A percentile compares a stretch with the other conserved stretches of the same genome.
Evolutionary conservation across 2,113 vertebrate species (phyloP).

Genomic region (Pterophyllum scalare): DNA sequence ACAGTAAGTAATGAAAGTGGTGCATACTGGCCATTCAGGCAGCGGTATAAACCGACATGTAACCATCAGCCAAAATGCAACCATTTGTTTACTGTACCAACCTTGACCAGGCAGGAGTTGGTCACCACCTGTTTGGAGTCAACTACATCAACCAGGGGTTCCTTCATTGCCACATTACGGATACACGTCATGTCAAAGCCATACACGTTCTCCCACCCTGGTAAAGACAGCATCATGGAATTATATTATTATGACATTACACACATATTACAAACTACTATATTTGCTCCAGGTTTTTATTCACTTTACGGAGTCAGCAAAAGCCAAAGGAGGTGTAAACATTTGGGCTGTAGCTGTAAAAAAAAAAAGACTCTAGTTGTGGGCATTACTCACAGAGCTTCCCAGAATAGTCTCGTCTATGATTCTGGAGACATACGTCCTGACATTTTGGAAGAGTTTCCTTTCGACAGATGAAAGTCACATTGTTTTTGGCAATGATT

Average conservation of each 20-base stretch:
- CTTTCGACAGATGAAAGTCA: conserved; percentile 39
- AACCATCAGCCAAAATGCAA: background rate
- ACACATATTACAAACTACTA: conserved; percentile 3
- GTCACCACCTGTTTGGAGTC: conserved; percentile 98
- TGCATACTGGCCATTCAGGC: background rate
- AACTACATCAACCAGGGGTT: conserved; percentile 96
- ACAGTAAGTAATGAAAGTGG: background rate
- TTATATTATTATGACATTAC: background rate
- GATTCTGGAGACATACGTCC: background rate
- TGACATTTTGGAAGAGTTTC: background rate
- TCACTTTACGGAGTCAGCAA: background rate
- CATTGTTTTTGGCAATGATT: conserved; percentile 1
- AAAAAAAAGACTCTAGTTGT: background rate
- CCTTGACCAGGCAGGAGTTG: conserved; percentile 97
- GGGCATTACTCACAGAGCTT: background rate
- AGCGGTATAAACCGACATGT: background rate
- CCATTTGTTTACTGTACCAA: conserved; percentile 67
- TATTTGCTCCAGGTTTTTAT: background rate
- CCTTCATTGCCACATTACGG: conserved; percentile 96
- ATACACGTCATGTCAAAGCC: conserved; percentile 99
- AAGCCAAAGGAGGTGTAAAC: background rate
- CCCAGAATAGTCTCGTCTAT: background rate
- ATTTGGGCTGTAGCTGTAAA: background rate
- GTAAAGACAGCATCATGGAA: conserved; percentile 22
- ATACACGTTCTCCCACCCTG: conserved; percentile 99